Evolutionary conservation across 2,888 invertebrate genomes (phyloP).

Genomic region (Griposia aprilina): DNA sequence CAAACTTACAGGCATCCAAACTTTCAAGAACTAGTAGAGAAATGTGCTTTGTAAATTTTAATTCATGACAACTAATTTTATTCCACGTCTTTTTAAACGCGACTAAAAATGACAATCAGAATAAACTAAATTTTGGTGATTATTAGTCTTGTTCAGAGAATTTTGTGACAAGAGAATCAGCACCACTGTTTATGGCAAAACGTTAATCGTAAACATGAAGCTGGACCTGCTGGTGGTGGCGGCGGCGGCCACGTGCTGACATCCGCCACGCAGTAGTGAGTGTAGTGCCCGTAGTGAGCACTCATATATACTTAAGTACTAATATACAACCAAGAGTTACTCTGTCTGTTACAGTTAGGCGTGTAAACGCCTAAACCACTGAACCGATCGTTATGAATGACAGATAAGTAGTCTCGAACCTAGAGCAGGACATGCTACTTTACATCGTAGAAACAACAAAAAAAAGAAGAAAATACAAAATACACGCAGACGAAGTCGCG

Average conservation of each 20-base stretch:
- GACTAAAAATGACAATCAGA: no score
- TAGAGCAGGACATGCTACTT: neutral
- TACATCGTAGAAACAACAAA: neutral
- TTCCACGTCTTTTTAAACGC: no score
- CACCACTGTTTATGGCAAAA: slow-evolving; percentile 16
- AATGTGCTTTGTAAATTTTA: no score
- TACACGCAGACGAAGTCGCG: neutral
- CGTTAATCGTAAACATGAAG: slow-evolving; percentile 19
- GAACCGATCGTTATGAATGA: neutral
- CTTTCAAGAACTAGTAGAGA: no score
- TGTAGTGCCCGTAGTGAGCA: neutral
- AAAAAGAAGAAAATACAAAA: neutral
- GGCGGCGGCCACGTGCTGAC: neutral
- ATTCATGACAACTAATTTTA: no score
- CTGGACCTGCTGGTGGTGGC: neutral
- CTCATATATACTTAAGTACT: neutral
- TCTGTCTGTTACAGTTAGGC: neutral
- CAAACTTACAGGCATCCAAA: no score
- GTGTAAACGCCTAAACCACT: neutral
- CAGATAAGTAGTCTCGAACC: neutral
- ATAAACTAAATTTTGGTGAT: no score
- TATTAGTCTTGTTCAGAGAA: no score
- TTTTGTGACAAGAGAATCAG: no score
- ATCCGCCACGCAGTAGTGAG: neutral
- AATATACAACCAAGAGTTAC: neutral